phyloP scores from a whole-genome alignment of 2,888 invertebrate species.

The Drosophila suboccidentalis region DNA sequence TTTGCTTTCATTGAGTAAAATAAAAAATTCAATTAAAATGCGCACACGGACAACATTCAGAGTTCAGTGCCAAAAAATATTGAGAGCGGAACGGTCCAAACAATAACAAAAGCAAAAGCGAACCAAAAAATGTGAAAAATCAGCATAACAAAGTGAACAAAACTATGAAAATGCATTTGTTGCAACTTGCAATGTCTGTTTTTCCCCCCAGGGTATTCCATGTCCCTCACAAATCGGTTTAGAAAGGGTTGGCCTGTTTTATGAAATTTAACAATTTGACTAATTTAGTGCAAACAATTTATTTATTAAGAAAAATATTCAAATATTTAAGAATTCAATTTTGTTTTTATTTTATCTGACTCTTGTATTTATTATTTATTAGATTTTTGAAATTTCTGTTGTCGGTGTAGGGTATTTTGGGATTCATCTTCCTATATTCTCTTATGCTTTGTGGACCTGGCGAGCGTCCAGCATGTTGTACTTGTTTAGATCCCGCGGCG shows the following conservation, averaged over 20 bases:
- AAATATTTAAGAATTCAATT: background rate
- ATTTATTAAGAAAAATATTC: background rate
- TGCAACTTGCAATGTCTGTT: constrained; percentile 30
- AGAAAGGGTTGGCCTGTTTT: background rate
- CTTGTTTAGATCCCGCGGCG: constrained; percentile 40
- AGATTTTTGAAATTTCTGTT: background rate
- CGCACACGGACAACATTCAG: constrained; percentile 58
- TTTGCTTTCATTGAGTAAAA: constrained; percentile 70
- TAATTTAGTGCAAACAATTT: background rate
- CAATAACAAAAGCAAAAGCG: constrained; percentile 19
- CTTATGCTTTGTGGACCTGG: constrained; percentile 47
- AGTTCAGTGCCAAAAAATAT: constrained; percentile 57
- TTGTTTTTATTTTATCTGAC: background rate
- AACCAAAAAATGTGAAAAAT: constrained; percentile 53
- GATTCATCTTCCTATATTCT: background rate
- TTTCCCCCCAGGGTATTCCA: constrained; percentile 31
- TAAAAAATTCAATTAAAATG: constrained; percentile 79
- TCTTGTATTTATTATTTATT: background rate
- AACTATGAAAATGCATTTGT: constrained; percentile 65
- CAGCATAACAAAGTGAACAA: constrained; percentile 68
- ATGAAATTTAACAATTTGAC: background rate
- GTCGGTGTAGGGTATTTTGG: constrained; percentile 30
- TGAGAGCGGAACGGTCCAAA: constrained; percentile 66
- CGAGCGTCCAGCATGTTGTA: constrained; percentile 51
- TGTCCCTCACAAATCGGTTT: background rate